Percentiles rank a stretch among this genome's conserved stretches.
Evolutionary conservation across 2,797 vertebrate genomes (phyloP).

Genomic region (Takifugu ocellatus): DNA sequence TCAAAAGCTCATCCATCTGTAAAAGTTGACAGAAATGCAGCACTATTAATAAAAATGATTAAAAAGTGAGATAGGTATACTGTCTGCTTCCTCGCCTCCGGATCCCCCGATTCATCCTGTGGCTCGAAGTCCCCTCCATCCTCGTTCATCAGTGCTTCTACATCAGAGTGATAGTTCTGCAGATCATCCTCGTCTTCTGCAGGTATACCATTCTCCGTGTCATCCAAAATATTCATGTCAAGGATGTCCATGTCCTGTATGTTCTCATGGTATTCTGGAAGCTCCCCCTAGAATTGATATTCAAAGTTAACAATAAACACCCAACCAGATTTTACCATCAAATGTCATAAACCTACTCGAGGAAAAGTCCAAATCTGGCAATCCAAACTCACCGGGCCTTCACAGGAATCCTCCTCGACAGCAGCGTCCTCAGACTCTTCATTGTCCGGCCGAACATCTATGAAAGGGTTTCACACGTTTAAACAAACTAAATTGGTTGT

Average conservation of each 20-base stretch:
- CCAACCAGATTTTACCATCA: neutral
- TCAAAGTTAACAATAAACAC: neutral
- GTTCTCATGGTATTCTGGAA: conserved; percentile 79
- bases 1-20: conserved; percentile 40
- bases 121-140: conserved; percentile 37
- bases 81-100: conserved; percentile 38
- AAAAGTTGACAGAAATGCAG: conserved; percentile 8
- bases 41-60: neutral
- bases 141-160: conserved; percentile 44
- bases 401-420: conserved; percentile 86
- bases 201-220: conserved; percentile 81
- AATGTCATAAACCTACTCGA: neutral
- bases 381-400: conserved; percentile 79
- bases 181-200: conserved; percentile 73
- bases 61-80: neutral
- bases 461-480: conserved; percentile 10
- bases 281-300: conserved; percentile 74
- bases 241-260: conserved; percentile 88
- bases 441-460: conserved; percentile 81
- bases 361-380: neutral
- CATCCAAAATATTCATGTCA: conserved; percentile 86
- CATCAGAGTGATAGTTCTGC: conserved; percentile 70
- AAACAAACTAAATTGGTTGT: neutral
- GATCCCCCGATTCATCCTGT: conserved; percentile 37
- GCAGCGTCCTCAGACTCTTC: conserved; percentile 84